phyloP scores from a whole-genome alignment of 2,888 invertebrate species.

The Orthonevra nobilis region DNA sequence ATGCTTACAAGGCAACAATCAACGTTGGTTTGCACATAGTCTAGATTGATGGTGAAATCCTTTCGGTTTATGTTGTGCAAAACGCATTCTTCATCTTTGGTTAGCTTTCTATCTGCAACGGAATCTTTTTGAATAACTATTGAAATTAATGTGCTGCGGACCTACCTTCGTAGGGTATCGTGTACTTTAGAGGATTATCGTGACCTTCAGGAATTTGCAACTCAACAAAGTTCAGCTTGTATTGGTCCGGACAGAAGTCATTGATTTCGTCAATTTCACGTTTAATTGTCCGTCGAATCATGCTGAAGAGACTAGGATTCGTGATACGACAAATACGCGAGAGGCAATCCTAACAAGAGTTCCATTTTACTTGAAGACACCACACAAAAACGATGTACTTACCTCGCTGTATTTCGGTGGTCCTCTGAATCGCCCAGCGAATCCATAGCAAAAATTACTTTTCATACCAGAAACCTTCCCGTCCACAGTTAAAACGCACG shows the following conservation, averaged over 20 bases:
- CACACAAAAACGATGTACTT: constrained; percentile 42
- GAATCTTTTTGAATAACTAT: neutral
- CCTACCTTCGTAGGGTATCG: constrained; percentile 74
- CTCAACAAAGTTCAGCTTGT: constrained; percentile 78
- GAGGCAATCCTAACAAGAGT: constrained; percentile 35
- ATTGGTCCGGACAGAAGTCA: constrained; percentile 77
- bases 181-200: constrained; percentile 77
- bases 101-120: constrained; percentile 73
- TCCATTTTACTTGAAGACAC: too few species aligned
- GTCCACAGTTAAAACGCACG: constrained; percentile 76
- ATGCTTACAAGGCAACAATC: constrained; percentile 78
- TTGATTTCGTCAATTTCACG: constrained; percentile 76
- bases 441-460: constrained; percentile 76
- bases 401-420: constrained; percentile 72
- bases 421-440: constrained; percentile 73
- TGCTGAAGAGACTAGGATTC: constrained; percentile 74
- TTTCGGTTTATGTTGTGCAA: constrained; percentile 74
- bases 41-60: constrained; percentile 62
- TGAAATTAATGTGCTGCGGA: too few species aligned
- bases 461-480: constrained; percentile 72
- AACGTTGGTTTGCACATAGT: constrained; percentile 73
- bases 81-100: constrained; percentile 75
- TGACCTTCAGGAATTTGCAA: constrained; percentile 78
- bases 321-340: constrained; percentile 73
- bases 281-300: constrained; percentile 75